Percentiles rank a stretch among this genome's conserved stretches.
These are phyloP conservation scores for Thymelicus acteon DNA, from an alignment of 2,888 invertebrate species.

Conservation along the genomic window DNA sequence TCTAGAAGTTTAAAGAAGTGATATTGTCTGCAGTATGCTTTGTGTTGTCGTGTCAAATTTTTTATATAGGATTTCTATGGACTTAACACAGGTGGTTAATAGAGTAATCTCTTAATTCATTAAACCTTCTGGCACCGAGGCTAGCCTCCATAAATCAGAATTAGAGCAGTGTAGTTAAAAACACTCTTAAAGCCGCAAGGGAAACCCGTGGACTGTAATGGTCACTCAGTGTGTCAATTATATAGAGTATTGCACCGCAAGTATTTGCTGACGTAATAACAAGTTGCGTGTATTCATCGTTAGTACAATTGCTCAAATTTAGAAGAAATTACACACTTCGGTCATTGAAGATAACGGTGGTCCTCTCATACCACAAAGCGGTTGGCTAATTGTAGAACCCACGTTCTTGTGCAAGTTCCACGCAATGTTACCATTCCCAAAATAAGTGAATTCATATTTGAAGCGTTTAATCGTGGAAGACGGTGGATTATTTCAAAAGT, in stretches of 20 bases:
- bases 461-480: conserved; percentile 3
- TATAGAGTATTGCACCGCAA: no score
- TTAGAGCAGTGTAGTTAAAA: no score
- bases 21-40: neutral
- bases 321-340: conserved; percentile 30
- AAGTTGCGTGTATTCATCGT: conserved; percentile 12
- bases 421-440: conserved; percentile 26
- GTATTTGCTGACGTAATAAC: conserved; percentile 11
- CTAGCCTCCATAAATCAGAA: no score
- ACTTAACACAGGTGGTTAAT: no score
- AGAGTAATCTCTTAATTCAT: no score
- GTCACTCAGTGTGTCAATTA: no score
- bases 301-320: conserved; percentile 21
- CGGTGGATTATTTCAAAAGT: neutral
- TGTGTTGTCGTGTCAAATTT: neutral
- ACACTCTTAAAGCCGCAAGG: no score
- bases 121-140: no score
- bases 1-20: neutral
- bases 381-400: conserved; percentile 36
- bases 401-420: conserved; percentile 35
- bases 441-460: conserved; percentile 34
- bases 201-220: no score
- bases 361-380: conserved; percentile 25
- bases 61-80: neutral
- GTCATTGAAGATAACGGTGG: conserved; percentile 20